These are phyloP conservation scores for Steinernema carpocapsae DNA, from an alignment of 2,888 invertebrate genomes.

Conservation along the genomic window DNA sequence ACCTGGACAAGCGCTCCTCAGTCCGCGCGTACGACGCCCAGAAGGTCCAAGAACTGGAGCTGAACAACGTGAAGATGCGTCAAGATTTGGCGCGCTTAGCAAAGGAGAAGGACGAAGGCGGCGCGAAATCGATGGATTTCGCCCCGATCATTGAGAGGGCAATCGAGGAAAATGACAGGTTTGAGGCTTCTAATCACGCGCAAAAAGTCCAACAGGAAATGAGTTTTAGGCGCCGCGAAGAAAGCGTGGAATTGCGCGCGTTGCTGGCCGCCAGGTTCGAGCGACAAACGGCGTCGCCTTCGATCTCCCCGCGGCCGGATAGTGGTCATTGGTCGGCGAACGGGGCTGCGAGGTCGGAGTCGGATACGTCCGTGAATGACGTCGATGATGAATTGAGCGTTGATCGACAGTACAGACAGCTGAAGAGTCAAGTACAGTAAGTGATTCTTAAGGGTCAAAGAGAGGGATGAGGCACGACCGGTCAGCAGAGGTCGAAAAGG, in stretches of 20 bases:
- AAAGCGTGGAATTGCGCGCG: conserved; percentile 36
- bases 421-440: conserved; percentile 52
- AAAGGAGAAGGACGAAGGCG: conserved; percentile 41
- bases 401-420: conserved; percentile 53
- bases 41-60: conserved; percentile 49
- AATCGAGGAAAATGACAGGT: conserved; percentile 57
- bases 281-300: conserved; percentile 32
- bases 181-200: neutral
- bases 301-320: conserved; percentile 31
- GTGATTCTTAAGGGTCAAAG: conserved; percentile 23
- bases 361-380: conserved; percentile 48
- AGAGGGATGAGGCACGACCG: too few relatives aligned
- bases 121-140: conserved; percentile 42
- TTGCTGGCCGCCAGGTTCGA: conserved; percentile 36
- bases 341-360: conserved; percentile 56
- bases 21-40: conserved; percentile 50
- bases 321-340: conserved; percentile 40
- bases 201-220: neutral
- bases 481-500: too few relatives aligned
- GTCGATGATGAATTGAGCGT: conserved; percentile 54
- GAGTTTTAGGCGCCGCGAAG: conserved; percentile 34
- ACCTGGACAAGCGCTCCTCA: conserved; percentile 51
- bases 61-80: conserved; percentile 48
- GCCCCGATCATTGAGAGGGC: conserved; percentile 50
- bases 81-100: conserved; percentile 48